A percentile compares a stretch with the other conserved stretches of the same genome.
Conservation (phyloP, 2,797 vertebrate genomes). For the Chelonia mydas region DNA sequence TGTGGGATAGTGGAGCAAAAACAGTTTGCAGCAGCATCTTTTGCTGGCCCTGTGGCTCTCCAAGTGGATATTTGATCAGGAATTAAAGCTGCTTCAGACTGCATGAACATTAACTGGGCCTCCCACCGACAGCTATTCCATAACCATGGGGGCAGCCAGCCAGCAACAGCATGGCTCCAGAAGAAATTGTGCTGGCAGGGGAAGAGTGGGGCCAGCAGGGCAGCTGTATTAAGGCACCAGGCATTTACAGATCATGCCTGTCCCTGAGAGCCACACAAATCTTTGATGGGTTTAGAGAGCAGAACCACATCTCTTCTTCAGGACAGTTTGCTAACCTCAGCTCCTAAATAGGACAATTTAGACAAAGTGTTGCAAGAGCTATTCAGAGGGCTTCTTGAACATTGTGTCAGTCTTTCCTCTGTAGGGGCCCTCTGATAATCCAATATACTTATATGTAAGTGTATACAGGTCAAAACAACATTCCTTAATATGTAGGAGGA, state of each 20-base stretch:
- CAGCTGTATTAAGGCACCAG: background rate
- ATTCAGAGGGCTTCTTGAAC: background rate
- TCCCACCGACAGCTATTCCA: background rate
- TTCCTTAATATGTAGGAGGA: background rate
- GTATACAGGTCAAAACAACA: background rate
- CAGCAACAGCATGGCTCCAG: background rate
- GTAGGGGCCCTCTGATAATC: background rate
- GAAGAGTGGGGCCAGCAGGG: background rate
- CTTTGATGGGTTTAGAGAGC: background rate
- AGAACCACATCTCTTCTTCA: background rate
- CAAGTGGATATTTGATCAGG: rapidly evolving
- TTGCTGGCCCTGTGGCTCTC: background rate
- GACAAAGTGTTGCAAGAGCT: background rate
- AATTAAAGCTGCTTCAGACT: background rate
- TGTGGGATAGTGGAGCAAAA: background rate
- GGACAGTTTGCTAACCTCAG: background rate
- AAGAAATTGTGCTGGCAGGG: background rate
- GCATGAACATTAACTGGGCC: background rate
- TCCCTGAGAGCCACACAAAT: background rate
- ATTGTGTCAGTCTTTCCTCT: background rate
- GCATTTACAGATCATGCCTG: background rate
- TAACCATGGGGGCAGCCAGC: background rate
- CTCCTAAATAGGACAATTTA: background rate
- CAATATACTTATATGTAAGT: background rate
- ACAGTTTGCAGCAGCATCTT: background rate